Evolutionary conservation across 2,797 vertebrate species (phyloP), one percentile per base, ranked within the genome.

Genomic region (Buphagus erythrorhynchus): DNA sequence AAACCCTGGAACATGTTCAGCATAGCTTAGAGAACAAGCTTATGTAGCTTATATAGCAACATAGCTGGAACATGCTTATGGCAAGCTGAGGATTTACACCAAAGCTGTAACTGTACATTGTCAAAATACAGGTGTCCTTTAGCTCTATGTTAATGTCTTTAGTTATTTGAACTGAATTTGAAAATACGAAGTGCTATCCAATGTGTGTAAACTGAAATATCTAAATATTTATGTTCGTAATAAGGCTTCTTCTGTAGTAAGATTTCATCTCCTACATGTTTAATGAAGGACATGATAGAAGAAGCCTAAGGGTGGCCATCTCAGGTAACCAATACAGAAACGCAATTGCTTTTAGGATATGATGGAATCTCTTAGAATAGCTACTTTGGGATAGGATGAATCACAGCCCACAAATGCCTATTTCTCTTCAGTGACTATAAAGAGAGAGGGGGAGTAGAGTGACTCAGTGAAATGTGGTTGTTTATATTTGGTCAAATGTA

Each of bases 391-490:
- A 77, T 83, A 68, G 90, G 87, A 93, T 97, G 96, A 97, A 95
- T 97, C 96, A 96, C 88, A 93, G 76, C 79, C 91, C 79, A 94
- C 91, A 94, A 91, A 81, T 80, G 90, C 79, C 79, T 95, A 5
- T 95, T 96, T 93, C 85, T 95, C 72, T 88, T 93, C 35, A 83
- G 94, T 86, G 94, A 74, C 91, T 95, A 88, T 90, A 90, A 97
- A 92, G 94, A 95, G 93, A 93, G 89, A 93, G 95, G 81, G 87
- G 95, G 95, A 95, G 94, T 96, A 61, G 82, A 74, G 79, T 97
- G 96, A 97, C 75, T 97, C 96, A 95, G 82, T 95, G 90, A 93
- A 87, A 97, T 93, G 94, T 93, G 88, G 57, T 93, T 95, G 94
- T 95, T 95, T 97, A 88, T 96, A 95, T 96, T 94, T 96, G 94